Evolutionary conservation across 2,888 invertebrate genomes (phyloP).

Genomic region (Brachyopa scutellaris): DNA sequence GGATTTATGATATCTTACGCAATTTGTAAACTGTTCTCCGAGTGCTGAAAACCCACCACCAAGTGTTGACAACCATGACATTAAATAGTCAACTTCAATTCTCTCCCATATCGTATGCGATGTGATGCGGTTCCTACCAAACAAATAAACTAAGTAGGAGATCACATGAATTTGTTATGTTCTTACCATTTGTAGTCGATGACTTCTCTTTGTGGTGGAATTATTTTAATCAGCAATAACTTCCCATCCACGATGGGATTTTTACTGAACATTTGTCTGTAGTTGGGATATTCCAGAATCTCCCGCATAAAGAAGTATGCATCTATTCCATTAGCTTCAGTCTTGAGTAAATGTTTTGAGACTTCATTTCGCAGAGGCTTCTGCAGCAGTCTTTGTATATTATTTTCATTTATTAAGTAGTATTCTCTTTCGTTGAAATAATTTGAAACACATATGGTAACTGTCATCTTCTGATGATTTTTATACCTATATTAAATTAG

Average conservation of each 20-base stretch:
- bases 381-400: constrained; percentile 2
- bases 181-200: constrained; percentile 89
- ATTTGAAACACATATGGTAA: constrained; percentile 77
- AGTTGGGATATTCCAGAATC: constrained; percentile 74
- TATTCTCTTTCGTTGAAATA: constrained; percentile 76
- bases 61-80: constrained; percentile 97
- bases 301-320: constrained; percentile 74
- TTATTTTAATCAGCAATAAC: constrained; percentile 82
- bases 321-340: constrained; percentile 63
- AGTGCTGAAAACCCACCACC: constrained; percentile 98
- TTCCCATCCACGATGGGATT: constrained; percentile 68
- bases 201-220: constrained; percentile 84
- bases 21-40: constrained; percentile 92
- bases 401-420: constrained; percentile 29
- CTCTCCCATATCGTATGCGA: constrained; percentile 84
- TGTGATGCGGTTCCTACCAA: constrained; percentile 83
- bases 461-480: constrained; percentile 73
- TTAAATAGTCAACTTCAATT: constrained; percentile 90
- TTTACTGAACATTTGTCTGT: constrained; percentile 70
- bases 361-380: constrained; percentile 28
- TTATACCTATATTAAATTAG: constrained; percentile 1
- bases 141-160: background rate
- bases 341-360: constrained; percentile 21
- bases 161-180: constrained; percentile 76
- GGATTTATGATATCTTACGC: constrained; percentile 85